A percentile compares a stretch with the other conserved stretches of the same genome.
Evolutionary conservation across 2,797 vertebrate genomes (phyloP).

Genomic region (Pampus argenteus): DNA sequence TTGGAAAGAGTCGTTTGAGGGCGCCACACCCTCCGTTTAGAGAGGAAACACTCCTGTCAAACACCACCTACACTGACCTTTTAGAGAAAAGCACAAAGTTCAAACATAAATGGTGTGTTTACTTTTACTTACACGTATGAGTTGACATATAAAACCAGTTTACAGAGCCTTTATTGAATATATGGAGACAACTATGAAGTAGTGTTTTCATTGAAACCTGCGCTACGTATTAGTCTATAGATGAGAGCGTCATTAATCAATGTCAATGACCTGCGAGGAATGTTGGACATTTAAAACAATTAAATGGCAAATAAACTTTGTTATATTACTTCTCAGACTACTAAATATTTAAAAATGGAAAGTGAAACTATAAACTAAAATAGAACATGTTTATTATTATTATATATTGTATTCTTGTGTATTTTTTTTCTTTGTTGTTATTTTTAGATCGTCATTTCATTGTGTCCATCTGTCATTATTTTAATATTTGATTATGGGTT

Average conservation of each 20-base stretch:
- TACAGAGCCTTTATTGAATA: background rate
- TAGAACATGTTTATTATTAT: no score
- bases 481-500: no score
- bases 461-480: no score
- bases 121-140: background rate
- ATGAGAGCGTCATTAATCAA: background rate
- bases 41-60: conserved; percentile 45
- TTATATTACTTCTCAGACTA: background rate
- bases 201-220: no score
- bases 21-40: conserved; percentile 68
- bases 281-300: background rate
- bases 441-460: no score
- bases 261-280: background rate
- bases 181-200: background rate
- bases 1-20: conserved; percentile 66
- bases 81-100: background rate
- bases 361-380: no score
- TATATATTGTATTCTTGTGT: no score
- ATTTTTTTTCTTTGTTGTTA: no score
- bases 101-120: background rate
- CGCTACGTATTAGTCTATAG: no score
- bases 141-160: background rate
- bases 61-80: background rate
- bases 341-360: no score
- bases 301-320: background rate